phyloP scores from a whole-genome alignment of 64 coral and sea anemone species.

The Actinia tenebrosa region DNA sequence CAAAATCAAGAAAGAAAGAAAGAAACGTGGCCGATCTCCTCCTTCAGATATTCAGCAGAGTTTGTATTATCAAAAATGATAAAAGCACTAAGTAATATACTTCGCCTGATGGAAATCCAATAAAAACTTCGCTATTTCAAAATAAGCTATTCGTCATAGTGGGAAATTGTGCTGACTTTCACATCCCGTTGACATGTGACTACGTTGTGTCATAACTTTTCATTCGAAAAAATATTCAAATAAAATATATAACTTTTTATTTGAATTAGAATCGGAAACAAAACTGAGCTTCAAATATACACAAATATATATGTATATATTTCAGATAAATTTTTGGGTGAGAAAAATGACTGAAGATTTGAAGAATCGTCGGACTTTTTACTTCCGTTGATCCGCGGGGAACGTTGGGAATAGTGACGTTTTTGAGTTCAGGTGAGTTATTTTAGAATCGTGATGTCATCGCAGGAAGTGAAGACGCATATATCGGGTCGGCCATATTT shows the following conservation, averaged over 20 bases:
- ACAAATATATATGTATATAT: not conserved
- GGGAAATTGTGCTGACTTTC: not conserved
- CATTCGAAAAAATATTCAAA: too few relatives aligned
- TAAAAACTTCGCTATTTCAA: not conserved
- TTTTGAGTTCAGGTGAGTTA: not conserved
- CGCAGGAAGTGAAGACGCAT: constrained; percentile 18
- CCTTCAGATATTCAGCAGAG: too few relatives aligned
- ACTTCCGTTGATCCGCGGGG: constrained; percentile 4
- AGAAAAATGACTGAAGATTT: not conserved
- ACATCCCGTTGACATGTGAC: not conserved
- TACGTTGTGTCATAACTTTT: too few relatives aligned
- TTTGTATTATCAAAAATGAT: too few relatives aligned
- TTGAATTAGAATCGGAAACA: too few relatives aligned
- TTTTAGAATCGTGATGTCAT: constrained; percentile 25
- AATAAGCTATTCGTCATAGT: not conserved
- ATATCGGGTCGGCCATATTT: constrained; percentile 23
- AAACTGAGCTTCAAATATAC: not conserved
- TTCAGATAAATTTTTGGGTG: not conserved
- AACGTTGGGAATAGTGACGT: constrained; percentile 4
- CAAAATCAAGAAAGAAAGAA: too few relatives aligned
- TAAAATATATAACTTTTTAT: too few relatives aligned
- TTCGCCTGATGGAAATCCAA: too few relatives aligned
- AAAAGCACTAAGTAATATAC: too few relatives aligned
- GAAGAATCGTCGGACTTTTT: not conserved
- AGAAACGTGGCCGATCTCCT: too few relatives aligned